Base-by-base conservation (phyloP, 2,888 invertebrate species). In the Rhorus exstirpatorius region DNA sequence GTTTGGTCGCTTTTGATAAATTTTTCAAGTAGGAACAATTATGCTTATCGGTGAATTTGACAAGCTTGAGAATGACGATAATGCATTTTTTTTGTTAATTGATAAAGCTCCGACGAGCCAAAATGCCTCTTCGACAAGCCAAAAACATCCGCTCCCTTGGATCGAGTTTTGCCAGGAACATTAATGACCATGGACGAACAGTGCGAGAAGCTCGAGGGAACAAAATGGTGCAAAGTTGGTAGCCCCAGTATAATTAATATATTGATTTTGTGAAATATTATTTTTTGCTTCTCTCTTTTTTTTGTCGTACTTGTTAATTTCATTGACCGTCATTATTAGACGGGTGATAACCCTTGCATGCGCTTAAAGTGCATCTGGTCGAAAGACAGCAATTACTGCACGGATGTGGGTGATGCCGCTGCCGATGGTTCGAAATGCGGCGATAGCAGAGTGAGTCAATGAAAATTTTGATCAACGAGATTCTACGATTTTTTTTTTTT, bases 351-450 rank as follows among this genome's bases (percentile, higher is more conserved):
- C 51, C 77, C 72, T 44, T 85, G 85, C 35, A 58, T 49, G 46
- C 7, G 14, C 2, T 41, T 84, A 0, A 26, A n/a, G 41, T 85
- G 84, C 31, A 6, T 70, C 2, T 63, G 12, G 49, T 58, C 14
- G 3, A 65, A 14, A 14, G 31, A 74, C 46, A 14, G 7, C 0
- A n/a, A 21, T 35, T 63, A 60, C 17, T 84, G 84, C 46, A 53
- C 1, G 3, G n/a, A n/a, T 7, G 26, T 51, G 49, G 49, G 26
- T 12, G 35, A 49, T 21, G 68, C 76, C 4, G 63, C 78, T 14
- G 78, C 81, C 21, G 83, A 79, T 49, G 84, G 84, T 1, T 70
- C 79, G 8, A 74, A 31, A 4, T 84, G 84, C 41, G 84, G 67
- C 12, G 26, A 35, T 14, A 67, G 46, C 21, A 83, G 71, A 44